A percentile compares a stretch with the other conserved stretches of the same genome.
These are phyloP conservation scores for Chromis chromis DNA, from an alignment of 2,797 vertebrate species.

Conservation along the genomic window DNA sequence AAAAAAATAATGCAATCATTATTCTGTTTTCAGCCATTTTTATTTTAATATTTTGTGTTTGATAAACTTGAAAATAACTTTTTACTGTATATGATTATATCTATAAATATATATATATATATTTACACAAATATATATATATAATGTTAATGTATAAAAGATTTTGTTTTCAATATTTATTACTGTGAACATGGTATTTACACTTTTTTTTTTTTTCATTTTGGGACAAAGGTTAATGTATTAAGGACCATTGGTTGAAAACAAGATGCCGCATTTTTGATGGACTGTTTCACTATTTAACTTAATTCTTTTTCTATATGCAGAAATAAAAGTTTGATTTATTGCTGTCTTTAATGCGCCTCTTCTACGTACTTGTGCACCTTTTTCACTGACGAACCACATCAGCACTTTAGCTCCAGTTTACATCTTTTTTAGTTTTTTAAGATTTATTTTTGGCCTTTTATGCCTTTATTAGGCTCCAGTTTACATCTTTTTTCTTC, in stretches of 20 bases:
- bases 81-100: constrained; percentile 85
- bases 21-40: constrained; percentile 87
- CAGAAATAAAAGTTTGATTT: constrained; percentile 85
- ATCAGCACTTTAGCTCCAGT: too few relatives aligned
- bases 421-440: too few relatives aligned
- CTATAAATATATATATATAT: constrained; percentile 68
- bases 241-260: constrained; percentile 82
- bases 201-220: constrained; percentile 83
- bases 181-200: constrained; percentile 95
- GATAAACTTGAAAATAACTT: constrained; percentile 91
- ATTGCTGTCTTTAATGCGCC: constrained; percentile 70
- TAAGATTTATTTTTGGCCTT: too few relatives aligned
- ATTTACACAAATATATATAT: constrained; percentile 82
- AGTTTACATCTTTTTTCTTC: too few relatives aligned
- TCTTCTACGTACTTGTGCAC: constrained; percentile 40
- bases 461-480: too few relatives aligned
- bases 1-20: constrained; percentile 85
- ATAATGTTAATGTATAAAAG: constrained; percentile 90
- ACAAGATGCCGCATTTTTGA: constrained; percentile 80
- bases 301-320: constrained; percentile 85
- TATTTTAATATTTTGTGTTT: constrained; percentile 88
- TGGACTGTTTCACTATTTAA: constrained; percentile 86
- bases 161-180: constrained; percentile 94
- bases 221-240: constrained; percentile 84
- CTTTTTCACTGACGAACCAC: background rate